Base-by-base conservation (phyloP, 2,888 invertebrate genomes). In the Drepana falcataria region DNA sequence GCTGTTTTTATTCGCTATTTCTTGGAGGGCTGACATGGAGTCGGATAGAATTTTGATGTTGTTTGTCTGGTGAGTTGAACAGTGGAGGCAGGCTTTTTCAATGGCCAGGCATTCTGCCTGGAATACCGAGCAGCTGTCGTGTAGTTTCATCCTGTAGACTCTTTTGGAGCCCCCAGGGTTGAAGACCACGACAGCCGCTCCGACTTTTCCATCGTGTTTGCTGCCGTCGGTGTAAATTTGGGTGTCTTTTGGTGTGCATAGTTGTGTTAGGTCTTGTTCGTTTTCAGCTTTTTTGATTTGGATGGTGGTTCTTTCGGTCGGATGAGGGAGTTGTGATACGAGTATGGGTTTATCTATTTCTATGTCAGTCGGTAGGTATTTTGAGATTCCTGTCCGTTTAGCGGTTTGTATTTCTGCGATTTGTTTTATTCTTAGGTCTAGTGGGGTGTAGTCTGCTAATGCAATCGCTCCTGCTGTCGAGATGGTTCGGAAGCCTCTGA, bases 201-300 rank as follows among this genome's bases (percentile, higher is more conserved):
- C 65, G 0, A 62, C 62, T 51, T 55, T 60, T 2, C 56, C 60
- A 2, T 59, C 59, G 1, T 59, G 53, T 48, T 66, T 64, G 35
- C 64, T 63, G 4, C 63, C 63, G 41, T 66, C 64, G 0, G 61
- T 64, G 35, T 54, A 66, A 2, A 63, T 51, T 4, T 53, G n/a
- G 47, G 35, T 34, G 47, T 52, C 35, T 53, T 35, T 9, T 47
- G n/a, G 37, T 53, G 33, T n/a, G n/a, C n/a, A n/a, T n/a, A n/a
- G n/a, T n/a, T n/a, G n/a, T n/a, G n/a, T n/a, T n/a, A n/a, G n/a
- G n/a, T n/a, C n/a, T n/a, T n/a, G n/a, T n/a, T n/a, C n/a, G n/a
- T n/a, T n/a, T n/a, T n/a, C 6, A 35, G 44, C 6, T 54, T 21
- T 6, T 56, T 52, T 2, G 58, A 37, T 4, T 49, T 41, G 4